Base-by-base conservation (phyloP, 2,113 vertebrate species). In the Cervus canadensis region DNA sequence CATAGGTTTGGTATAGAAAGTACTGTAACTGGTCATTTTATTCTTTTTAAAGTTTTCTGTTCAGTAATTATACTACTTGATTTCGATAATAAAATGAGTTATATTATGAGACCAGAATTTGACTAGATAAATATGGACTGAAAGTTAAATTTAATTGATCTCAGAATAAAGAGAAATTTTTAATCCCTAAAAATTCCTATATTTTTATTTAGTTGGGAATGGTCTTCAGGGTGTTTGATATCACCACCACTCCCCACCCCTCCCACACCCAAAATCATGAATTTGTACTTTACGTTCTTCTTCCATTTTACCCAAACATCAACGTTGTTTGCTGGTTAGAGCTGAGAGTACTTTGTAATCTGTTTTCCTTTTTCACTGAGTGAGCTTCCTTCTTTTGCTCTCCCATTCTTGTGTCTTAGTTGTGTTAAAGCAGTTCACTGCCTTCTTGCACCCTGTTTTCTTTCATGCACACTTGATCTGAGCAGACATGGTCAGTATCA, bases 361-460 rank as follows among this genome's bases (percentile, higher is more conserved):
- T 94, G n/a, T 96, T 96, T 94, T 81, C 6, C 26, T 43, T 97
- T 92, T 87, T 92, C 40, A 85, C 48, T 54, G 85, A 67, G 67
- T 91, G 74, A 91, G 83, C 83, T 96, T 97, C 64, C 78, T 98
- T 98, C 94, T 94, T 96, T 96, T 98, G 92, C 74, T 90, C 81
- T 98, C 57, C 64, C 92, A 71, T 79, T 92, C 85, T 97, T 97
- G 82, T 97, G 40, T 79, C 82, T 97, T 97, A 83, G 87, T 89
- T 95, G 64, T 67, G 54, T 87, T 93, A 93, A 97, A 92, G 82
- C 93, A 97, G 74, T 93, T 97, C 64, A 57, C 48, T 96, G 67
- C 91, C 85, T 94, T 83, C 81, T 97, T 86, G 50, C 87, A 98
- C 95, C 96, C 91, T 62, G n/a, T 94, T 76, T 97, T 95, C 28